Percentiles rank a stretch among this genome's conserved stretches.
Conservation (phyloP, 2,888 invertebrate genomes). For the Rhaphigaster nebulosa region DNA sequence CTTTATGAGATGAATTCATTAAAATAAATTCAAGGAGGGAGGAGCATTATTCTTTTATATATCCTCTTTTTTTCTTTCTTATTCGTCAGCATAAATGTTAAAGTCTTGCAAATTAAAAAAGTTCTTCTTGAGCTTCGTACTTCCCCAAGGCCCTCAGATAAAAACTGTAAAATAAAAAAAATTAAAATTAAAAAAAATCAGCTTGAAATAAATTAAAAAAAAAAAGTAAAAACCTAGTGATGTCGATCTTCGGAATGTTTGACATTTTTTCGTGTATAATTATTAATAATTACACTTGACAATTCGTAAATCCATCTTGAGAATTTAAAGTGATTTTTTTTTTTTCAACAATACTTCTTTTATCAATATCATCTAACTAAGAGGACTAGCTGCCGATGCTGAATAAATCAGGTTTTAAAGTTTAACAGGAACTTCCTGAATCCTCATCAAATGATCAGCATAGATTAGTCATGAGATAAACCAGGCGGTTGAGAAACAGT, state of each 20-base stretch:
- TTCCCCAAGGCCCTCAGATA: not conserved
- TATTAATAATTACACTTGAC: not conserved
- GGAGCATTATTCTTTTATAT: conserved; percentile 17
- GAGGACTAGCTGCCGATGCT: too few species aligned
- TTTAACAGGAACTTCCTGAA: too few species aligned
- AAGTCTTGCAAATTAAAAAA: conserved; percentile 42
- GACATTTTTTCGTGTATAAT: not conserved
- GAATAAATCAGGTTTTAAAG: too few species aligned
- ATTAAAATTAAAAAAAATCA: not conserved
- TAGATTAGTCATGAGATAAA: too few species aligned
- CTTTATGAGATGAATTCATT: conserved; percentile 48
- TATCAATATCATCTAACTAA: too few species aligned
- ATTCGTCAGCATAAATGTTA: conserved; percentile 22
- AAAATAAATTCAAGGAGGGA: not conserved
- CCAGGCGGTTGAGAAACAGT: too few species aligned
- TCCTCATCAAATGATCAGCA: too few species aligned
- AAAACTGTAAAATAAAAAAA: not conserved
- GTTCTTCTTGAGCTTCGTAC: not conserved
- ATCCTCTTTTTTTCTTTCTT: conserved; percentile 7
- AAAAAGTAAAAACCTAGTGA: not conserved
- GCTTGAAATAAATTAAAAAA: not conserved
- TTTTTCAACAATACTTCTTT: too few species aligned
- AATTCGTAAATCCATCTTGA: too few species aligned
- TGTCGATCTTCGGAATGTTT: not conserved
- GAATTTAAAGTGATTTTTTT: too few species aligned